phyloP scores from a whole-genome alignment of 2,888 invertebrate genomes.

The Temnothorax ravouxi region DNA sequence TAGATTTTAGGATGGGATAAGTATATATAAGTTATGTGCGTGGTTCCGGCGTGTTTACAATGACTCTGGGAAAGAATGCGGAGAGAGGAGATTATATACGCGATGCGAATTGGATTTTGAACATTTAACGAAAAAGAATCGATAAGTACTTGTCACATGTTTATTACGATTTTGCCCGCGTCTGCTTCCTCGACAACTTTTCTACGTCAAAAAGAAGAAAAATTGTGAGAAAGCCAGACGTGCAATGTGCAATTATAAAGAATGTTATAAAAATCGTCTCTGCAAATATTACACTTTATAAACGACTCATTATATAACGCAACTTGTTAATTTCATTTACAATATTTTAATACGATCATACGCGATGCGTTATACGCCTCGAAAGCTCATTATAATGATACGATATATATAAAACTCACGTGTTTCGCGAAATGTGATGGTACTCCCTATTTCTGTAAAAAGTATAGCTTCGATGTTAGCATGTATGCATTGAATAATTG shows the following conservation, averaged over 20 bases:
- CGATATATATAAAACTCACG: conserved; percentile 8
- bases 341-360: conserved; percentile 54
- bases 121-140: conserved; percentile 1
- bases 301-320: conserved; percentile 32
- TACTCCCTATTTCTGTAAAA: conserved; percentile 42
- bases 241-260: neutral
- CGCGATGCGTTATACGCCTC: neutral
- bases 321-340: conserved; percentile 39
- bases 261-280: conserved; percentile 27
- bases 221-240: neutral
- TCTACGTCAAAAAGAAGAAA: neutral
- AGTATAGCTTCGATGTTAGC: conserved; percentile 41
- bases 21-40: conserved; percentile 11
- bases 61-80: conserved; percentile 24
- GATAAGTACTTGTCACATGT: conserved; percentile 19
- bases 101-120: conserved; percentile 24
- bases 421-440: conserved; percentile 36
- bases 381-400: conserved; percentile 29
- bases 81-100: neutral
- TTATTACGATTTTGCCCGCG: conserved; percentile 1
- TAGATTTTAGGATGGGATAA: conserved; percentile 55
- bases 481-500: conserved; percentile 11
- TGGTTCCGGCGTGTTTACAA: conserved; percentile 24
- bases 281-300: conserved; percentile 33
- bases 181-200: conserved; percentile 18